phyloP scores from a whole-genome alignment of 2,113 vertebrate genomes.

The Calidris pugnax region DNA sequence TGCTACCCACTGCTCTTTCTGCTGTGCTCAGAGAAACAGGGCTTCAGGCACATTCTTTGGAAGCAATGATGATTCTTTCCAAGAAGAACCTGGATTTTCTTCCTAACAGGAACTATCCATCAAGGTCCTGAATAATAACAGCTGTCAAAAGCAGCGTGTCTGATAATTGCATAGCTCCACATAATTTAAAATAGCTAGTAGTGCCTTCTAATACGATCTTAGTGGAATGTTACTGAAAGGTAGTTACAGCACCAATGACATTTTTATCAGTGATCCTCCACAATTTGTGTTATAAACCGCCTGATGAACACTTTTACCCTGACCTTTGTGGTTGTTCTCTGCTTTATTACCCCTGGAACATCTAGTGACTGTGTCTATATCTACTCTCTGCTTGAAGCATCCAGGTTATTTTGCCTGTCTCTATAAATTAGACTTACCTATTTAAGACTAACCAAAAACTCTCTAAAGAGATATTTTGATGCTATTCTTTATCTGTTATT shows the following conservation, averaged over 20 bases:
- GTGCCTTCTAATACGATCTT: not conserved
- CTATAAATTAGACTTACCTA: not conserved
- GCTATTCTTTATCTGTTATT: not conserved
- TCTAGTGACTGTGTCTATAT: not conserved
- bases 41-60: not conserved
- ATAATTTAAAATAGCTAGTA: not conserved
- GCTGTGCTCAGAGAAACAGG: not conserved
- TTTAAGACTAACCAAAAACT: not conserved
- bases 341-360: not conserved
- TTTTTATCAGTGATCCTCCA: not conserved
- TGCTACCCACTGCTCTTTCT: rapidly evolving
- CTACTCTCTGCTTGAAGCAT: not conserved
- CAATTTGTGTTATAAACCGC: not conserved
- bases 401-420: not conserved
- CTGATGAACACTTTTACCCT: not conserved
- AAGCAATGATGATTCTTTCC: not conserved
- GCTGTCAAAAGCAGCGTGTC: not conserved
- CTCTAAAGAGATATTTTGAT: not conserved
- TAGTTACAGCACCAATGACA: not conserved
- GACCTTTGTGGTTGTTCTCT: not conserved
- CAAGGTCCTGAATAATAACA: not conserved
- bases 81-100: not conserved
- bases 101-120: not conserved
- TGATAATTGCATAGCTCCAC: not conserved
- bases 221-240: not conserved